Conservation (phyloP, 1,140 invertebrate species). For the Drosophila arizonae region DNA sequence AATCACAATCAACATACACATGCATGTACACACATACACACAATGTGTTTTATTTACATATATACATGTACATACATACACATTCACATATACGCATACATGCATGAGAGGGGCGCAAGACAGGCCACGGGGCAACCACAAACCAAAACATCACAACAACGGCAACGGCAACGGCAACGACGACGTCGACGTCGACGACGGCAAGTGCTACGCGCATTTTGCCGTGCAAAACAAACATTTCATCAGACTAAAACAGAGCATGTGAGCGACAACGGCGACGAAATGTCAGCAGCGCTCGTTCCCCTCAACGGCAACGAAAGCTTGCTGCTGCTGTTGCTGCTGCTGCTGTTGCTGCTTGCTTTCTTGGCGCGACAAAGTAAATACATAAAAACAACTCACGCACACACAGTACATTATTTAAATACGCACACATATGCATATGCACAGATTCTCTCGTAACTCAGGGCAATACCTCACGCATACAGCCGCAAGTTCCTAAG, state of each 20-base stretch:
- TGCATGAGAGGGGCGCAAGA: conserved; percentile 3
- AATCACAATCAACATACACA: conserved; percentile 45
- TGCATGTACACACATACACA: conserved; percentile 12
- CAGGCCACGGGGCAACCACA: conserved; percentile 58
- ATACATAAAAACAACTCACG: conserved; percentile 57
- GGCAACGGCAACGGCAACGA: conserved; percentile 46
- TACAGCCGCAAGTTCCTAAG: conserved; percentile 66
- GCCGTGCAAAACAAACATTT: conserved; percentile 80
- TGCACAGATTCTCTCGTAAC: conserved; percentile 30
- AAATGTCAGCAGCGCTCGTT: conserved; percentile 64
- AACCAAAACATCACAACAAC: conserved; percentile 68
- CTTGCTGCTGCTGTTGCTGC: conserved; percentile 24
- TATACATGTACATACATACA: neutral
- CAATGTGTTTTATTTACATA: conserved; percentile 7
- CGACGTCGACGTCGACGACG: conserved; percentile 24
- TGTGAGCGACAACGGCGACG: conserved; percentile 49
- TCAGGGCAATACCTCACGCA: conserved; percentile 71
- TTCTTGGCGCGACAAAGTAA: conserved; percentile 70
- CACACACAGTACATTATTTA: conserved; percentile 9
- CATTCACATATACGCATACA: neutral
- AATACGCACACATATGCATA: conserved; percentile 5
- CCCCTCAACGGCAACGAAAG: conserved; percentile 18
- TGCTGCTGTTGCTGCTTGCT: conserved; percentile 11
- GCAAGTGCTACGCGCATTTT: conserved; percentile 74
- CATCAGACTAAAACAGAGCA: conserved; percentile 63